Conservation (phyloP, 2,113 vertebrate species). For the Puffinus mauretanicus region DNA sequence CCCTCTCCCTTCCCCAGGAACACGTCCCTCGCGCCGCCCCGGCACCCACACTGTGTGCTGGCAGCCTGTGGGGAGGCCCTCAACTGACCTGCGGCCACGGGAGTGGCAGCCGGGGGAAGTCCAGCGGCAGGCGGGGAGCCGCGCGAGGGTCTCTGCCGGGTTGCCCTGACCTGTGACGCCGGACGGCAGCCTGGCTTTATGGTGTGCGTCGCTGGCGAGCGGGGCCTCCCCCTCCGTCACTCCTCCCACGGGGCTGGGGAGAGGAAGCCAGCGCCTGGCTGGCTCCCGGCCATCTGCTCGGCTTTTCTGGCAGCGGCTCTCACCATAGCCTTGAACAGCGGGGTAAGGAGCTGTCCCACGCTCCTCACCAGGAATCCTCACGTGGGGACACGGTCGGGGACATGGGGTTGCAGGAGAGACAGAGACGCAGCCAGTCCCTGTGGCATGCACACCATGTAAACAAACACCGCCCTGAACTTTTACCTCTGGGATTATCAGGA, state of each 20-base stretch:
- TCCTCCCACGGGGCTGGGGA: not conserved
- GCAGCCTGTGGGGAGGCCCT: not conserved
- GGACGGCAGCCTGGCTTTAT: accelerated
- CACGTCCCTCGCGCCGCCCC: accelerated
- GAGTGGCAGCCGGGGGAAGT: not conserved
- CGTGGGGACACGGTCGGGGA: not conserved
- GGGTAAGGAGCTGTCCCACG: accelerated
- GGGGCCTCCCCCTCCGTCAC: not conserved
- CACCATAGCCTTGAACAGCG: accelerated
- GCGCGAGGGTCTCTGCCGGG: accelerated
- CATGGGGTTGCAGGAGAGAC: not conserved
- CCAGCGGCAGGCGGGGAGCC: no score
- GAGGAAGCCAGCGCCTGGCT: not conserved
- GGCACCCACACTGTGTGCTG: accelerated
- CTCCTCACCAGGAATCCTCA: accelerated
- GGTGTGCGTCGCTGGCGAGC: accelerated
- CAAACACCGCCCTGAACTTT: not conserved
- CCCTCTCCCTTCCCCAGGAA: not conserved
- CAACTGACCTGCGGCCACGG: not conserved
- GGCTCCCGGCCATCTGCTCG: accelerated
- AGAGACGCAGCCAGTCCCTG: accelerated
- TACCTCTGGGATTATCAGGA: not conserved
- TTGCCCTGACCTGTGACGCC: accelerated
- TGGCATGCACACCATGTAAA: not conserved
- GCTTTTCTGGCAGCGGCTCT: not conserved